Conservation (phyloP, 2,113 vertebrate species). For the Bettongia penicillata region DNA sequence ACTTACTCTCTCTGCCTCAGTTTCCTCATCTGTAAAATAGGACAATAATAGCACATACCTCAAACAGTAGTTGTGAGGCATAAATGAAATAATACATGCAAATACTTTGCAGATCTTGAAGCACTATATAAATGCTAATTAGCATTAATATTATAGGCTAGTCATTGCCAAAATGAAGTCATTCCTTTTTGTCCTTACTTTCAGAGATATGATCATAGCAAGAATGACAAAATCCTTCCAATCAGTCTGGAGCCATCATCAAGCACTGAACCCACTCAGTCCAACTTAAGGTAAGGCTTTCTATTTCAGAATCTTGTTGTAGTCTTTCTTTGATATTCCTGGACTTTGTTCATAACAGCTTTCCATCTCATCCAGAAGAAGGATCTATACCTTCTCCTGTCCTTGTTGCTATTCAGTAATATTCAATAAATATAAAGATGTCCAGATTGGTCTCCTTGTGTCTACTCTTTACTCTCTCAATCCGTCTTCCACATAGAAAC, state of each 20-base stretch:
- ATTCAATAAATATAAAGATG: slow-evolving; percentile 2
- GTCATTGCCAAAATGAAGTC: slow-evolving; percentile 2
- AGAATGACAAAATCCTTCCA: slow-evolving; percentile 95
- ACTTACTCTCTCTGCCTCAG: not conserved
- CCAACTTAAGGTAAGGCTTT: slow-evolving; percentile 90
- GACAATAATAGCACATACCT: not conserved
- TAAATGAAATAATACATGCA: not conserved
- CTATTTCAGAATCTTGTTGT: not conserved
- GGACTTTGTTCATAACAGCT: not conserved
- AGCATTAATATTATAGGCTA: not conserved
- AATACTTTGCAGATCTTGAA: not conserved
- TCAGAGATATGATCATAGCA: slow-evolving; percentile 96
- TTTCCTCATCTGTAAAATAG: not conserved
- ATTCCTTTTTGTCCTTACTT: slow-evolving; percentile 65
- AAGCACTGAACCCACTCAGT: slow-evolving; percentile 90
- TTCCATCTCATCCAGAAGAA: not conserved
- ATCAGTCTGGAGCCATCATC: slow-evolving; percentile 96
- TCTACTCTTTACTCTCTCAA: not conserved
- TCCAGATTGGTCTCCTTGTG: slow-evolving; percentile 6
- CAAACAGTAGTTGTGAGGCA: not conserved
- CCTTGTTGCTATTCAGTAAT: not conserved
- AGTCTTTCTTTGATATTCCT: not conserved
- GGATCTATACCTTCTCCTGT: not conserved
- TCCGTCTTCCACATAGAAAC: not conserved
- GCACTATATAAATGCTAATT: not conserved